Percentiles rank a stretch among this genome's conserved stretches.
These are phyloP conservation scores for Lasioglossum zephyrum DNA, from an alignment of 2,888 invertebrate genomes.

Conservation along the genomic window DNA sequence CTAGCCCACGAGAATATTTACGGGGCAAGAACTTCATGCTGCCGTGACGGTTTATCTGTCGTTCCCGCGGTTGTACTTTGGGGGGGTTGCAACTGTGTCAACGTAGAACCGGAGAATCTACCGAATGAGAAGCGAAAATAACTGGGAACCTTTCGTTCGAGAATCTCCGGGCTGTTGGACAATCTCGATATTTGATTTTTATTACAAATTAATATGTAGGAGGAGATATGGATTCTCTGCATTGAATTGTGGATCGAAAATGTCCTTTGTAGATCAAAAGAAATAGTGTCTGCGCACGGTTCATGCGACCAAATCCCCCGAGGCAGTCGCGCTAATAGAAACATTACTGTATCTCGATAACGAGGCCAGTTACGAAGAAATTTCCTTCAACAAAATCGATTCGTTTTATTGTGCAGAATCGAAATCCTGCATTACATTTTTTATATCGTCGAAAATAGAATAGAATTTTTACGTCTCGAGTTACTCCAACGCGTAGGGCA, in stretches of 20 bases:
- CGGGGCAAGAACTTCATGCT: slow-evolving; percentile 23
- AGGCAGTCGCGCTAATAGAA: no score
- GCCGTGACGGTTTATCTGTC: slow-evolving; percentile 27
- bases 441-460: neutral
- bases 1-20: slow-evolving; percentile 46
- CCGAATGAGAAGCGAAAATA: neutral
- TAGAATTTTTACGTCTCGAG: neutral
- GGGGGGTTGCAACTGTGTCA: slow-evolving; percentile 22
- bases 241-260: neutral
- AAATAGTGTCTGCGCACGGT: no score
- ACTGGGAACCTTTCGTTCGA: neutral
- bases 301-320: no score
- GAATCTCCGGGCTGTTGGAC: neutral
- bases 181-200: neutral
- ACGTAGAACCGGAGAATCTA: slow-evolving; percentile 14
- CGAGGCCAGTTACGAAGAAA: neutral
- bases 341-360: neutral
- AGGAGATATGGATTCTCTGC: neutral
- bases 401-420: neutral
- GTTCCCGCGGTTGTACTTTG: slow-evolving; percentile 26
- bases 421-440: neutral
- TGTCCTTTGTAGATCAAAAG: neutral
- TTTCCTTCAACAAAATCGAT: neutral
- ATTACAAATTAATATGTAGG: neutral
- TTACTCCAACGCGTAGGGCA: neutral